A percentile compares a stretch with the other conserved stretches of the same genome.
phyloP scores from a whole-genome alignment of 2,888 invertebrate genomes.

The Teinopalpus imperialis region DNA sequence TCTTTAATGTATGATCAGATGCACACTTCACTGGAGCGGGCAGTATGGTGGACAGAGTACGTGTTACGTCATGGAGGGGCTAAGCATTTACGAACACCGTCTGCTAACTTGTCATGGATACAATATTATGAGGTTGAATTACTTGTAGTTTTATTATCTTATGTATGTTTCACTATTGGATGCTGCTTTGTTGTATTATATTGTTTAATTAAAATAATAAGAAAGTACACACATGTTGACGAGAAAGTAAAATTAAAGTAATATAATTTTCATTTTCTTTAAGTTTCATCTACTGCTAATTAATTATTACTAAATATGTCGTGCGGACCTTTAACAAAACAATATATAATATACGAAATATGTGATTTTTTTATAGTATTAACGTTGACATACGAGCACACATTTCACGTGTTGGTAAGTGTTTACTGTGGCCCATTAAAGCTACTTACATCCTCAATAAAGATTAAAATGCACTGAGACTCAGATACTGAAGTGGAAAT shows the following conservation, averaged over 20 bases:
- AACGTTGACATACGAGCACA: no score
- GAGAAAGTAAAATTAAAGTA: neutral
- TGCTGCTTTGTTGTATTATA: neutral
- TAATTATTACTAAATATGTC: no score
- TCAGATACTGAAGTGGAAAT: no score
- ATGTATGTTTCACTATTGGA: neutral
- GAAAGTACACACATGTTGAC: neutral
- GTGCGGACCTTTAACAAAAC: no score
- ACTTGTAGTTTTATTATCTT: constrained; percentile 20
- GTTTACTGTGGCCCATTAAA: no score
- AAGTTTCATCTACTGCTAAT: no score
- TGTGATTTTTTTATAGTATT: no score
- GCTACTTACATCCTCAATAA: no score
- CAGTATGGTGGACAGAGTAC: constrained; percentile 50
- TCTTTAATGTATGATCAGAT: constrained; percentile 36
- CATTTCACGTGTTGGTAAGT: no score
- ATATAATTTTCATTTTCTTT: neutral
- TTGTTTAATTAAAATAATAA: neutral
- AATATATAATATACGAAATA: no score
- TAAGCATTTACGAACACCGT: constrained; percentile 38
- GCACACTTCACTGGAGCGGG: constrained; percentile 36
- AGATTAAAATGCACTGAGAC: no score
- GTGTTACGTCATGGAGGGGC: constrained; percentile 43
- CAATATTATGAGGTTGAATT: constrained; percentile 39
- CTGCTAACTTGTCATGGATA: constrained; percentile 35